These are phyloP conservation scores for Cynodonichthys magdalenae DNA, from an alignment of 2,797 vertebrate genomes.

Conservation along the genomic window DNA sequence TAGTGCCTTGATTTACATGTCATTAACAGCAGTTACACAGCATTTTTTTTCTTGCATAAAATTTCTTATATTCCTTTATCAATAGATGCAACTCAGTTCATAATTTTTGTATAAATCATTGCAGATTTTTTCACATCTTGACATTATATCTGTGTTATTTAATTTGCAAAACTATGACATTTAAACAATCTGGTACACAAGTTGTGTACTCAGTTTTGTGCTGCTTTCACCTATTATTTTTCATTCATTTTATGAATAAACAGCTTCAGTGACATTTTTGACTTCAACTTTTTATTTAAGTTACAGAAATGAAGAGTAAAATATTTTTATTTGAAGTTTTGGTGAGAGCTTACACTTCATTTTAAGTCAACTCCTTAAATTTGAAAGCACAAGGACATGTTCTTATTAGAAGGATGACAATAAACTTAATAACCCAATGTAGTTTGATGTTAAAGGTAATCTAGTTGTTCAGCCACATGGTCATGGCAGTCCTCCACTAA, in stretches of 20 bases:
- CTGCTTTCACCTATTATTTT: too few relatives aligned
- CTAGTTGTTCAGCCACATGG: slow-evolving; percentile 56
- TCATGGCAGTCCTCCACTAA: slow-evolving; percentile 49
- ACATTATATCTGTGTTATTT: too few relatives aligned
- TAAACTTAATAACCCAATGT: slow-evolving; percentile 54
- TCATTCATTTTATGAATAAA: too few relatives aligned
- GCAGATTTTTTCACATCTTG: background rate
- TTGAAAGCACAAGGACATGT: slow-evolving; percentile 31
- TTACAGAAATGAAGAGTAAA: background rate
- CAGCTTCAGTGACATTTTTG: too few relatives aligned
- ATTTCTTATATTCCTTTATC: too few relatives aligned
- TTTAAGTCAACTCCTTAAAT: slow-evolving; percentile 44
- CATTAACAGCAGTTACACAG: background rate
- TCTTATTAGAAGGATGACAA: slow-evolving; percentile 31
- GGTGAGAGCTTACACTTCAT: slow-evolving; percentile 28
- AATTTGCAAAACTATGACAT: too few relatives aligned
- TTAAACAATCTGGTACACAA: too few relatives aligned
- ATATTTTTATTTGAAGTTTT: slow-evolving; percentile 32
- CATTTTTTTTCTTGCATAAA: background rate
- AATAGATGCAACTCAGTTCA: too few relatives aligned
- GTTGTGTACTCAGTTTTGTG: too few relatives aligned
- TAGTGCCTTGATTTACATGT: background rate
- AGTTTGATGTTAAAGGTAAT: slow-evolving; percentile 53
- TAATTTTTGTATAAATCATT: too few relatives aligned
- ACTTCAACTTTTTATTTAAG: too few relatives aligned